These are phyloP conservation scores for Pseudanteris insignis DNA, from an alignment of 2,888 invertebrate species.

Conservation along the genomic window DNA sequence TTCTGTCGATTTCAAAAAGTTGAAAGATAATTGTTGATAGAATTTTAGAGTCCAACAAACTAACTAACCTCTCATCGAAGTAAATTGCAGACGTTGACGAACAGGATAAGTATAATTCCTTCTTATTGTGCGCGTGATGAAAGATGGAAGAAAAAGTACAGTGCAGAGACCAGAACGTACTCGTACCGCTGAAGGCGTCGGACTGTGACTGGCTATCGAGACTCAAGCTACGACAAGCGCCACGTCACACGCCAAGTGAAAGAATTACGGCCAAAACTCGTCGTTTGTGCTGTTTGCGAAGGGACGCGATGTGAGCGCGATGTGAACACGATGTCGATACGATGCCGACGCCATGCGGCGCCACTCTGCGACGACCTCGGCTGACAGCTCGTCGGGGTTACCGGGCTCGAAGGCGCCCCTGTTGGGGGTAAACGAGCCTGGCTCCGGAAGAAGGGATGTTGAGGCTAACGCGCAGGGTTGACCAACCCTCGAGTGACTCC, in stretches of 20 bases:
- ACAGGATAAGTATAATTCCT: too few species aligned
- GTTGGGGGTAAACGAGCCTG: conserved; percentile 51
- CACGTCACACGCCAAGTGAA: conserved; percentile 55
- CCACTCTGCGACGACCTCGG: conserved; percentile 64
- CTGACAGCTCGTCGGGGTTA: conserved; percentile 42
- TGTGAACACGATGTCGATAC: too few species aligned
- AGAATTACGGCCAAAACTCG: conserved; percentile 47
- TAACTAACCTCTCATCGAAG: too few species aligned
- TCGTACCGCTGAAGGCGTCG: conserved; percentile 60
- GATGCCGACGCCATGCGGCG: conserved; percentile 69
- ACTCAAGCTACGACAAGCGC: conserved; percentile 51
- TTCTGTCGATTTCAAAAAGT: too few species aligned
- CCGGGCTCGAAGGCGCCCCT: conserved; percentile 43
- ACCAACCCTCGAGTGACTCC: conserved; percentile 53
- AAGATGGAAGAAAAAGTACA: conserved; percentile 8
- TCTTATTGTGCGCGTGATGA: too few species aligned
- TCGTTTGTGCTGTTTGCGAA: conserved; percentile 47
- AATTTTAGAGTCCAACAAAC: too few species aligned
- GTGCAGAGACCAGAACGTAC: conserved; percentile 47
- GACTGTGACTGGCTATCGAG: conserved; percentile 56
- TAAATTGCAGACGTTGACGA: too few species aligned
- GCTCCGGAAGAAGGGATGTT: conserved; percentile 56
- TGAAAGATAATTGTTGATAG: too few species aligned
- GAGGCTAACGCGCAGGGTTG: conserved; percentile 61
- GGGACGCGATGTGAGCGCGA: conserved; percentile 64